Base-by-base conservation (phyloP, 2,888 invertebrate genomes). In the Pheosia tremula region DNA sequence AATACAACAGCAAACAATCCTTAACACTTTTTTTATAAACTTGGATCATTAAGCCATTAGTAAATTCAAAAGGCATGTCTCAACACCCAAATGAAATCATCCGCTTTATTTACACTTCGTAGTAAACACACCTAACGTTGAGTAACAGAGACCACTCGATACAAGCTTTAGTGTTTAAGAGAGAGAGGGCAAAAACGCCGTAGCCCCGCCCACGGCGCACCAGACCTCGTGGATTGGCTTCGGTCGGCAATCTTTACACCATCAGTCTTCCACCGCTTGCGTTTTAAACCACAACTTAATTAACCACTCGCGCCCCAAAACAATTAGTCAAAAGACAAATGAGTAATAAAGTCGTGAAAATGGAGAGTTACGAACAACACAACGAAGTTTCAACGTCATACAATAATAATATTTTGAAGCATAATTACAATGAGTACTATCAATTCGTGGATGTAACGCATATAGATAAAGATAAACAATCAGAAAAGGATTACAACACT, bases 231-330 rank as follows among this genome's bases (percentile, higher is more conserved):
- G 84, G 88, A 92, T 91, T 92, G 92, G 93, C 80, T 85, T 91
- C 81, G 69, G 50, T 61, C 73, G 73, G 66, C 84, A 84, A 88
- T 86, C 87, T 83, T 79, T 72, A 79, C 81, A 80, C 86, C 87
- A 90, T 89, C 91, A 93, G 93, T 93, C 89, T 88, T 83, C 86
- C 85, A 78, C 71, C 80, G 88, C 83, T 79, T 82, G 87, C 82
- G 87, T 82, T 81, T 84, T 77, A 81, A 81, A 83, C 85, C 81
- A 84, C 89, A 84, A 72, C 82, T 78, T 88, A 87, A 89, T 89
- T 86, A 85, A 13, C 67, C 68, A 59, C 63, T 65, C 64, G 65
- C 66, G 67, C 71, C 68, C 72, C 63, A 71, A 78, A 78, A 68
- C 77, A 80, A 85, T 85, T 85, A 83, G 79, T 83, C 73, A 72